Conservation (phyloP, 1,140 invertebrate species). For the Zaprionus tsacasi region DNA sequence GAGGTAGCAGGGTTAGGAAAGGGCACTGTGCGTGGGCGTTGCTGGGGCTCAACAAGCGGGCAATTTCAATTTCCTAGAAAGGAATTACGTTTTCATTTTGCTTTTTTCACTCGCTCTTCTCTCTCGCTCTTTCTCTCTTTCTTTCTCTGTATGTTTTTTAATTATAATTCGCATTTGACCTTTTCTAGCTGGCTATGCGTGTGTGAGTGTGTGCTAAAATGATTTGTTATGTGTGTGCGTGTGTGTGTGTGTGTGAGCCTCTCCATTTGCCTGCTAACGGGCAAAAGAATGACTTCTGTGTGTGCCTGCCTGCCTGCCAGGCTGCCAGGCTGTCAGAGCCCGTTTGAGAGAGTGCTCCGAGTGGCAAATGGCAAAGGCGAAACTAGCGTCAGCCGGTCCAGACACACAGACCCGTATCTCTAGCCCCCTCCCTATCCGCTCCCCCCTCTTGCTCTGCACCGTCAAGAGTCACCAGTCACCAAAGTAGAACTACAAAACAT, state of each 20-base stretch:
- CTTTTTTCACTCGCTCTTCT: slow-evolving; percentile 47
- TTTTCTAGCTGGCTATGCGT: slow-evolving; percentile 35
- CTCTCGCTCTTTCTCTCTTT: background rate
- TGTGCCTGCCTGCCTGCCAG: slow-evolving; percentile 3
- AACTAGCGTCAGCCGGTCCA: slow-evolving; percentile 41
- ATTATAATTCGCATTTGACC: slow-evolving; percentile 60
- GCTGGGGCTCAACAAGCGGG: slow-evolving; percentile 18
- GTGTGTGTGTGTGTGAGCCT: slow-evolving; percentile 19
- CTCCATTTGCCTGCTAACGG: slow-evolving; percentile 13
- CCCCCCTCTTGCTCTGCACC: background rate
- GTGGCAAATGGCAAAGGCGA: slow-evolving; percentile 58
- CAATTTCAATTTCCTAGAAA: slow-evolving; percentile 64
- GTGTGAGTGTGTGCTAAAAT: slow-evolving; percentile 36
- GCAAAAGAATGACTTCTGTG: slow-evolving; percentile 27
- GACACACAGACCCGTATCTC: background rate
- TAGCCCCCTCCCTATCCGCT: background rate
- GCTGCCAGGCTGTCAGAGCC: slow-evolving; percentile 30
- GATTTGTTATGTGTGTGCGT: slow-evolving; percentile 42
- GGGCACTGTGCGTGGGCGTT: background rate
- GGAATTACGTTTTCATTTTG: slow-evolving; percentile 66
- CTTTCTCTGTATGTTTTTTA: slow-evolving; percentile 29
- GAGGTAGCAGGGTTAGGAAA: background rate
- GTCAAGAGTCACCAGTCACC: slow-evolving; percentile 35
- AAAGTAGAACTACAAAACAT: slow-evolving; percentile 56
- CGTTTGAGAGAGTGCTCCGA: slow-evolving; percentile 27